A percentile compares a stretch with the other conserved stretches of the same genome.
phyloP scores from a whole-genome alignment of 2,113 vertebrate genomes.

The Okapia johnstoni region DNA sequence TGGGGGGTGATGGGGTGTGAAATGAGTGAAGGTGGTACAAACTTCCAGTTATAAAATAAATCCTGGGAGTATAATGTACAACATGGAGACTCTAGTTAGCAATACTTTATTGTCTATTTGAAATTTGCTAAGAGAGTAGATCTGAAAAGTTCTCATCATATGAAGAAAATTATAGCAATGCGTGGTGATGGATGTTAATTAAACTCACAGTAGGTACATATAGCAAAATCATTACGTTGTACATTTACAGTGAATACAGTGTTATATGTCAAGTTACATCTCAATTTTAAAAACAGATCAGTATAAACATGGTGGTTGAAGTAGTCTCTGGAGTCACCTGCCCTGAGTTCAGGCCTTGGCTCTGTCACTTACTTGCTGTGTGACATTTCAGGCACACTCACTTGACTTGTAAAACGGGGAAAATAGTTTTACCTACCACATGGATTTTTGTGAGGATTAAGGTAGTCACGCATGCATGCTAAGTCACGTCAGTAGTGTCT shows the following conservation, averaged over 20 bases:
- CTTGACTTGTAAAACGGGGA: background rate
- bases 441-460: background rate
- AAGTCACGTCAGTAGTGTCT: background rate
- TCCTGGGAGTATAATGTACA: background rate
- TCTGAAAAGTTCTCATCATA: background rate
- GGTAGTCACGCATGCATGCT: background rate
- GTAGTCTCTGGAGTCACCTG: background rate
- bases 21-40: background rate
- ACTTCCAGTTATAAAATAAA: background rate
- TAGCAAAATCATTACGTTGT: background rate
- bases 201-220: too few species aligned
- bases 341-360: background rate
- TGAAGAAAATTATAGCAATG: background rate
- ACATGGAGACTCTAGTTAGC: background rate
- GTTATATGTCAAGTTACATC: background rate
- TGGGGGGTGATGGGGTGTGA: background rate
- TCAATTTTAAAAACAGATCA: background rate
- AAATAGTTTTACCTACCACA: too few species aligned
- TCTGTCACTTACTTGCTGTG: background rate
- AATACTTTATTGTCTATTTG: background rate
- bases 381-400: background rate
- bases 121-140: background rate
- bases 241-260: background rate
- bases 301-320: background rate
- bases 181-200: background rate